These are phyloP conservation scores for Aphodius sticticus DNA, from an alignment of 2,888 invertebrate genomes.

Conservation along the genomic window DNA sequence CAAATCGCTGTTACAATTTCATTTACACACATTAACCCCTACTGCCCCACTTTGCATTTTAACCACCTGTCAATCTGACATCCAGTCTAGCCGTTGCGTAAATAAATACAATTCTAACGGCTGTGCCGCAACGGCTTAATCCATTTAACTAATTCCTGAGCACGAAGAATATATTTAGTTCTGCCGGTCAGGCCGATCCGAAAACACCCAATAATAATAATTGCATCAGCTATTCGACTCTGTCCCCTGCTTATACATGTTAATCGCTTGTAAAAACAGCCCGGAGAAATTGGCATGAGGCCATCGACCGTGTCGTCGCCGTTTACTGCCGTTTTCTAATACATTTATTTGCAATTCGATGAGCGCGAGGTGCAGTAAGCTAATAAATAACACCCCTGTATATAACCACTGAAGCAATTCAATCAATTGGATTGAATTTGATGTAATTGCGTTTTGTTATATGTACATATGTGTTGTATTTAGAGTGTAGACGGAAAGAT, in stretches of 20 bases:
- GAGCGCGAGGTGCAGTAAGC: not conserved
- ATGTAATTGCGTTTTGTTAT: no score
- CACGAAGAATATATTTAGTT: slow-evolving; percentile 28
- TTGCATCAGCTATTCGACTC: slow-evolving; percentile 41
- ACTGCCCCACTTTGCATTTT: not conserved
- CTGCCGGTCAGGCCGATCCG: slow-evolving; percentile 30
- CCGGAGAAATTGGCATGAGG: not conserved
- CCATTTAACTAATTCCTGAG: slow-evolving; percentile 37
- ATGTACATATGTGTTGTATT: no score
- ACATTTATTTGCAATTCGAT: slow-evolving; percentile 4
- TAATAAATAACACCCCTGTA: not conserved
- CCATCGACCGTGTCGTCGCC: not conserved
- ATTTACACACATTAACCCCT: not conserved
- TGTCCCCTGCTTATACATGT: slow-evolving; percentile 28
- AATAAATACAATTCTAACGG: not conserved
- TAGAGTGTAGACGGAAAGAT: no score
- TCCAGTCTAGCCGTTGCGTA: not conserved
- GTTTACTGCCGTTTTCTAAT: not conserved
- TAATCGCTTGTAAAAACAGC: slow-evolving; percentile 27
- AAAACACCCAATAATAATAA: slow-evolving; percentile 43
- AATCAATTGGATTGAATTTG: no score
- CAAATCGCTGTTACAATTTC: no score
- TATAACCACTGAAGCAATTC: not conserved
- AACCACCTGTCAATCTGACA: not conserved
- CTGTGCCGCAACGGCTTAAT: slow-evolving; percentile 29